These are phyloP conservation scores for Drosophila nasuta DNA, from an alignment of 1,140 invertebrate species.

Conservation along the genomic window DNA sequence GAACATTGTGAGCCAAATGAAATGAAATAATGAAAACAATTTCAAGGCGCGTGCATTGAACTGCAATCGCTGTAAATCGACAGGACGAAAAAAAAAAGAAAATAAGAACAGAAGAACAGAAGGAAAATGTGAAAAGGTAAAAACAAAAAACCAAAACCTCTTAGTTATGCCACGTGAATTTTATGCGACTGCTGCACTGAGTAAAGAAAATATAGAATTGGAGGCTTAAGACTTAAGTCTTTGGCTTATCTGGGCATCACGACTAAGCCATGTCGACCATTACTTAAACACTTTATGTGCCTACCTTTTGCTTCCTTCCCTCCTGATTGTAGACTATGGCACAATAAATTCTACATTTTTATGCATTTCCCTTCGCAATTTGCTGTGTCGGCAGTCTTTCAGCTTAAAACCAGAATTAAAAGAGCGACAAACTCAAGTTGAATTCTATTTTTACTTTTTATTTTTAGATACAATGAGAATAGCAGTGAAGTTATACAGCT, in stretches of 20 bases:
- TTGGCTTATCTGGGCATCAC: background rate
- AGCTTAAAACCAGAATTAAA: background rate
- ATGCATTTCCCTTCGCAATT: slow-evolving; percentile 1
- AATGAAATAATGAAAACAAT: slow-evolving; percentile 82
- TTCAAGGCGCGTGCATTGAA: slow-evolving; percentile 74
- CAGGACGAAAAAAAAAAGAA: slow-evolving; percentile 5
- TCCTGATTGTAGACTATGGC: slow-evolving; percentile 23
- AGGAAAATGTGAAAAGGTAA: slow-evolving; percentile 6
- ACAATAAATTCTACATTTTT: slow-evolving; percentile 13
- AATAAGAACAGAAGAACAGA: background rate
- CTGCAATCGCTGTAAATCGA: slow-evolving; percentile 52
- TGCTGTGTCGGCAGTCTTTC: background rate
- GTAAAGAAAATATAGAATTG: slow-evolving; percentile 8
- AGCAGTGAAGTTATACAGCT: no score
- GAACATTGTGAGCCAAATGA: slow-evolving; percentile 73
- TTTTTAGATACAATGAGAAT: no score
- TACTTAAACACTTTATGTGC: slow-evolving; percentile 54
- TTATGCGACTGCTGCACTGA: slow-evolving; percentile 49
- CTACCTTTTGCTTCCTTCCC: background rate
- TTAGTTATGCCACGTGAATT: slow-evolving; percentile 75
- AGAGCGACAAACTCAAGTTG: no score
- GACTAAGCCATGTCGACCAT: slow-evolving; percentile 13
- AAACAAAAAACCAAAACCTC: slow-evolving; percentile 66
- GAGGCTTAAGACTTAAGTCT: background rate
- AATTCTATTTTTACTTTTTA: no score